Conservation (phyloP, 2,888 invertebrate species). For the Hemicrepidius hirtus region DNA sequence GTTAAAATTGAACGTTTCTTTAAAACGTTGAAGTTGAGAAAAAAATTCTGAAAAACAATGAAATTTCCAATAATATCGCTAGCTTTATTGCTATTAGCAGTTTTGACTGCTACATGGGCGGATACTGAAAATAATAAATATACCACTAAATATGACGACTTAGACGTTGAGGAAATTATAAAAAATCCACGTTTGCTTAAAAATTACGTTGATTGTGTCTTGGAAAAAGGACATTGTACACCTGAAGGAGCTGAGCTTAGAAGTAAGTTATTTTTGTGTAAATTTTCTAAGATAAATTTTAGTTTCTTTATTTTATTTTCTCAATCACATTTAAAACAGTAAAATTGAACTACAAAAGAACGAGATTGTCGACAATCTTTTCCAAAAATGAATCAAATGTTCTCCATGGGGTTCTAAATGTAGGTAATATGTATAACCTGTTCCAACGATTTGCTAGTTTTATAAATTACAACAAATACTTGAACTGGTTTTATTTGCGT, state of each 20-base stretch:
- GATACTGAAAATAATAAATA: constrained; percentile 70
- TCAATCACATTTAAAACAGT: too few species aligned
- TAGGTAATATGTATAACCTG: too few species aligned
- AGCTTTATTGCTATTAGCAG: not conserved
- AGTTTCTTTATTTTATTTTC: too few species aligned
- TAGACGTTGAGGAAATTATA: constrained; percentile 81
- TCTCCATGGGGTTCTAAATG: too few species aligned
- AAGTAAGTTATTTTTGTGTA: constrained; percentile 67
- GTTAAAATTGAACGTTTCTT: too few species aligned
- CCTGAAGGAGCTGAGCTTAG: constrained; percentile 78
- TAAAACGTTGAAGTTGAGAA: too few species aligned
- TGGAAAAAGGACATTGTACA: constrained; percentile 80
- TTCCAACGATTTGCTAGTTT: too few species aligned
- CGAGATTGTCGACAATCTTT: too few species aligned
- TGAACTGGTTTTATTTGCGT: too few species aligned
- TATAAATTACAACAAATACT: too few species aligned
- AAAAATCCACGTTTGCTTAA: constrained; percentile 79
- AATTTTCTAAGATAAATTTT: not conserved
- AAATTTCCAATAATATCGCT: not conserved
- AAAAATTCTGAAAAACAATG: constrained; percentile 1
- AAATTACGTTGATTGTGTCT: constrained; percentile 81
- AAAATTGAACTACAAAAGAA: too few species aligned
- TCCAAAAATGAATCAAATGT: too few species aligned
- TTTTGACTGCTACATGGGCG: not conserved
- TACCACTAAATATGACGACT: constrained; percentile 81